phyloP scores from a whole-genome alignment of 2,797 vertebrate species.

The Todus mexicanus region DNA sequence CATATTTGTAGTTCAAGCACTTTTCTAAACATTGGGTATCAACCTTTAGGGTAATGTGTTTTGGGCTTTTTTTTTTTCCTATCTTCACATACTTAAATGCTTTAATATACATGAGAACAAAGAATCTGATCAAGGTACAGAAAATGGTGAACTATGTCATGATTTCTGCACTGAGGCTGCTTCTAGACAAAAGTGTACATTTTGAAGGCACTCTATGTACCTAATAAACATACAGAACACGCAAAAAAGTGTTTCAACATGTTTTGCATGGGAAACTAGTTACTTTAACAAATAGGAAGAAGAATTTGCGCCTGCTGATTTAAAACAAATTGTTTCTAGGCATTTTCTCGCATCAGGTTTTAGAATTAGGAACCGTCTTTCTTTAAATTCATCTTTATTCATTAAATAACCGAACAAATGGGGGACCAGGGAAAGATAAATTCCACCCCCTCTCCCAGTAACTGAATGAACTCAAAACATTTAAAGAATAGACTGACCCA shows the following conservation, averaged over 20 bases:
- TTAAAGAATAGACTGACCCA: neutral
- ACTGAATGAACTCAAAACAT: neutral
- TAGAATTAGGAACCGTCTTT: neutral
- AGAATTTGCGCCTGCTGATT: neutral
- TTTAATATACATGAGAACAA: neutral
- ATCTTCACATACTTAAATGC: neutral
- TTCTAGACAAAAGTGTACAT: neutral
- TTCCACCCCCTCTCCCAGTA: neutral
- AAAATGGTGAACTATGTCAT: neutral
- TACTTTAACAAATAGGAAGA: neutral
- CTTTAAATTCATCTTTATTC: neutral
- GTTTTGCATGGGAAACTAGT: neutral
- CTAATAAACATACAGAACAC: neutral
- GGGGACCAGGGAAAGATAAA: neutral
- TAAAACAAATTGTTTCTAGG: neutral
- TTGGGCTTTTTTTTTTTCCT: too few species aligned
- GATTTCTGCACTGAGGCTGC: neutral
- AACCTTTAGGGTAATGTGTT: neutral
- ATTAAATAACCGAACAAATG: neutral
- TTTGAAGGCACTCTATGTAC: neutral
- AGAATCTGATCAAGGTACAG: neutral
- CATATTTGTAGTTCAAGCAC: neutral
- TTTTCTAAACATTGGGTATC: neutral
- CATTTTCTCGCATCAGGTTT: neutral
- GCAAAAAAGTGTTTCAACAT: neutral